Conservation (phyloP, 2,797 vertebrate genomes). For the Microctenopoma lineatum region DNA sequence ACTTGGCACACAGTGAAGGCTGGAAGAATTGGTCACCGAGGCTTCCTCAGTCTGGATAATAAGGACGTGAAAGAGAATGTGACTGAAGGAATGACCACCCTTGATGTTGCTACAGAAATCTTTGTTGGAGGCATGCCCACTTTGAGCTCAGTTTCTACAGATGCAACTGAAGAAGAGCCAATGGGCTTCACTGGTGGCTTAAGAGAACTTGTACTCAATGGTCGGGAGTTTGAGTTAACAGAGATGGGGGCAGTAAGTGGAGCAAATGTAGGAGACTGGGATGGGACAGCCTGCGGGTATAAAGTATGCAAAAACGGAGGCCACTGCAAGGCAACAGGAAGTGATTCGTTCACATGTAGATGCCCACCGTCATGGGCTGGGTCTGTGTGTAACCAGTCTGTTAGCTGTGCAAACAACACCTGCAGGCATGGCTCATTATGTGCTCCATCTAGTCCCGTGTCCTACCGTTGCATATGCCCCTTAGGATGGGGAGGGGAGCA, state of each 20-base stretch:
- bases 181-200: constrained; percentile 86
- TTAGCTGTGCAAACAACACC: constrained; percentile 76
- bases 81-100: constrained; percentile 79
- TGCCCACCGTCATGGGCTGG: constrained; percentile 85
- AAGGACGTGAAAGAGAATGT: constrained; percentile 69
- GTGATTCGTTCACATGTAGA: constrained; percentile 78
- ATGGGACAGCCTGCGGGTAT: constrained; percentile 88
- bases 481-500: constrained; percentile 85
- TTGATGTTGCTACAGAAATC: constrained; percentile 84
- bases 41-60: constrained; percentile 85
- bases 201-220: constrained; percentile 84
- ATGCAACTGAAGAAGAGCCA: constrained; percentile 81
- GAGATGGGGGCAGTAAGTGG: constrained; percentile 81
- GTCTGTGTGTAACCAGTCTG: constrained; percentile 80
- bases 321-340: constrained; percentile 70
- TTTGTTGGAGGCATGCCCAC: constrained; percentile 87
- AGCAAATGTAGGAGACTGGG: constrained; percentile 88
- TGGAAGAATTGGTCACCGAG: constrained; percentile 82
- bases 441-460: constrained; percentile 64
- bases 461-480: constrained; percentile 85
- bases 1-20: constrained; percentile 86
- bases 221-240: constrained; percentile 84
- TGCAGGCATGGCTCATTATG: constrained; percentile 84
- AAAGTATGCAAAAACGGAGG: constrained; percentile 85
- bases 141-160: constrained; percentile 78